Evolutionary conservation across 2,113 vertebrate species (phyloP).

Genomic region (Baryphthengus martii): DNA sequence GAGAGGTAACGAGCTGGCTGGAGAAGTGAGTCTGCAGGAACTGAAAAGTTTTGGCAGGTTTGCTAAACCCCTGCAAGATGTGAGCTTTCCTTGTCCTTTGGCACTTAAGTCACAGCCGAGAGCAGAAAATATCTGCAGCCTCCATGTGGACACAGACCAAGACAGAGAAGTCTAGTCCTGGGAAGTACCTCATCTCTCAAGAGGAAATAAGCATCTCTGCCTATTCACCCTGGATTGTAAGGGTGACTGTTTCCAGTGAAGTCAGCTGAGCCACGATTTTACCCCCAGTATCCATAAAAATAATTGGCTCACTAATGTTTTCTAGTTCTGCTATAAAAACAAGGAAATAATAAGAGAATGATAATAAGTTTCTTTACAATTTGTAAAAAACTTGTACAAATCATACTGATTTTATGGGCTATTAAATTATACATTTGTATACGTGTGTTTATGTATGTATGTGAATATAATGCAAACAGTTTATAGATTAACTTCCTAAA

Average conservation of each 20-base stretch:
- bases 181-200: neutral
- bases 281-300: rapidly evolving
- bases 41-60: neutral
- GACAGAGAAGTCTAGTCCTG: neutral
- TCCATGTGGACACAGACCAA: neutral
- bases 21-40: neutral
- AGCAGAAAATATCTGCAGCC: neutral
- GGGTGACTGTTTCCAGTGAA: neutral
- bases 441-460: neutral
- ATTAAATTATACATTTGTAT: neutral
- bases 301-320: neutral
- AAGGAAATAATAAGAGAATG: neutral
- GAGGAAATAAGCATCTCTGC: neutral
- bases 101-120: neutral
- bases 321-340: neutral
- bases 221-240: neutral
- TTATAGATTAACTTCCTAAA: neutral
- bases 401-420: neutral
- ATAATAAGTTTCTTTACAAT: neutral
- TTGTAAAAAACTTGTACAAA: neutral
- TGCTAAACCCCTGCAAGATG: neutral
- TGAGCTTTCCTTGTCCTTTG: neutral
- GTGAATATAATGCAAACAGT: neutral
- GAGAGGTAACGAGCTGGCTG: neutral
- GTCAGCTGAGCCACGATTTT: neutral